These are phyloP conservation scores for Tubulanus polymorphus DNA, from an alignment of 2,888 invertebrate species.

Conservation along the genomic window DNA sequence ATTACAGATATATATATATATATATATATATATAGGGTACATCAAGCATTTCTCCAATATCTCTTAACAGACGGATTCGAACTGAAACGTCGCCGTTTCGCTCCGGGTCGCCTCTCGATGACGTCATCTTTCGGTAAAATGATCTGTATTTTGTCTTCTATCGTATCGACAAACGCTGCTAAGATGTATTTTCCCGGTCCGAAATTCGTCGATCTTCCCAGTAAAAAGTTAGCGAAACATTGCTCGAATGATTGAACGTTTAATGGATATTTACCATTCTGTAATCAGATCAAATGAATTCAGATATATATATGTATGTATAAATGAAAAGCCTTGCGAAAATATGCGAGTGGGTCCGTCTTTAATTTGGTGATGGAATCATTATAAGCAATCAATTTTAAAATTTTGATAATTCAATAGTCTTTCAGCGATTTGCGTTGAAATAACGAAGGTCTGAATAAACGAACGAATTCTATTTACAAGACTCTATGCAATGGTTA, in stretches of 20 bases:
- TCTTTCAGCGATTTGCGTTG: too few species aligned
- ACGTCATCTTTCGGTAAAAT: not conserved
- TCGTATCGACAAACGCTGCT: constrained; percentile 30
- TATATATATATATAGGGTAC: too few species aligned
- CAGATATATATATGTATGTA: too few species aligned
- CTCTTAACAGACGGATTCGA: not conserved
- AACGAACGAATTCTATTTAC: too few species aligned
- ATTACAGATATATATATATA: too few species aligned
- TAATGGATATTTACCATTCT: constrained; percentile 29
- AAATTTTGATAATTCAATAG: too few species aligned
- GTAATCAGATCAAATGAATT: constrained; percentile 6
- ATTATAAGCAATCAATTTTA: too few species aligned
- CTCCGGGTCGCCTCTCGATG: not conserved
- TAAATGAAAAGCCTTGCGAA: too few species aligned
- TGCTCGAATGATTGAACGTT: constrained; percentile 27
- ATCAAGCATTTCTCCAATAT: not conserved
- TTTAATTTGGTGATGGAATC: too few species aligned
- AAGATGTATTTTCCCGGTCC: constrained; percentile 36
- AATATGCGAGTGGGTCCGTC: too few species aligned
- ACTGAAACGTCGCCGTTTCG: not conserved
- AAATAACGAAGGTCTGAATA: too few species aligned
- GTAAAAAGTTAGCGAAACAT: constrained; percentile 36
- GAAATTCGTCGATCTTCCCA: constrained; percentile 27
- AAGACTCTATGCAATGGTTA: too few species aligned
- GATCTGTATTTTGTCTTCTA: not conserved